A percentile compares a stretch with the other conserved stretches of the same genome.
Evolutionary conservation across 2,113 vertebrate species (phyloP).

Genomic region (Arvicanthis niloticus): DNA sequence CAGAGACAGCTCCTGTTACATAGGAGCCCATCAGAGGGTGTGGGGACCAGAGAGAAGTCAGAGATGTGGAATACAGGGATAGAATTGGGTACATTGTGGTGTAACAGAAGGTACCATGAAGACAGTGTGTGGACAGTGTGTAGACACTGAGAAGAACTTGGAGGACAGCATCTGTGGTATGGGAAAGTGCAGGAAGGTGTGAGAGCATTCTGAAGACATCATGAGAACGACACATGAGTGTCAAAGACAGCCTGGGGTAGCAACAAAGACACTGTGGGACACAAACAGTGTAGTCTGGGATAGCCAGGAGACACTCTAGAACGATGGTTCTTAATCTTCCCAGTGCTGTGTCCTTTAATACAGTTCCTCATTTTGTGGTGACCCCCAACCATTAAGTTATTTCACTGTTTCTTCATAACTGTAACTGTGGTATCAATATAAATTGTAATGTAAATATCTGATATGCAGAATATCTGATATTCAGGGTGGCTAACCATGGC

Average conservation of each 20-base stretch:
- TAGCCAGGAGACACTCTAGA: not conserved
- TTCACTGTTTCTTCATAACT: not conserved
- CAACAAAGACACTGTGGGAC: not conserved
- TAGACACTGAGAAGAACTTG: not conserved
- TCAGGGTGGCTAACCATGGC: not conserved
- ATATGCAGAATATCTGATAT: not conserved
- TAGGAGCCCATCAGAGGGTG: not conserved
- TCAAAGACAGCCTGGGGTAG: not conserved
- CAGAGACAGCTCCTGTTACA: not conserved
- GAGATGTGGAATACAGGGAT: too few relatives aligned
- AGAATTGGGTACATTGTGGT: too few relatives aligned
- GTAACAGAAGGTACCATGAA: too few relatives aligned
- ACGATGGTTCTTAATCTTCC: not conserved
- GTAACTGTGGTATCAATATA: not conserved
- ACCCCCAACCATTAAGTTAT: not conserved
- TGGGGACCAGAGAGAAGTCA: not conserved
- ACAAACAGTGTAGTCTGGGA: not conserved
- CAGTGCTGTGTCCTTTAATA: too few relatives aligned
- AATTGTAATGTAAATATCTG: too few relatives aligned
- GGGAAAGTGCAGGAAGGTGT: not conserved
- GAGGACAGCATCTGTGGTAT: not conserved
- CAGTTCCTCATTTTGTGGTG: not conserved
- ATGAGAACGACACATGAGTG: not conserved
- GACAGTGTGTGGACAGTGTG: not conserved
- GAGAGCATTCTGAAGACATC: not conserved